Percentiles rank a stretch among this genome's conserved stretches.
These are phyloP conservation scores for Octomys mimax DNA, from an alignment of 2,797 vertebrate genomes.

Conservation along the genomic window DNA sequence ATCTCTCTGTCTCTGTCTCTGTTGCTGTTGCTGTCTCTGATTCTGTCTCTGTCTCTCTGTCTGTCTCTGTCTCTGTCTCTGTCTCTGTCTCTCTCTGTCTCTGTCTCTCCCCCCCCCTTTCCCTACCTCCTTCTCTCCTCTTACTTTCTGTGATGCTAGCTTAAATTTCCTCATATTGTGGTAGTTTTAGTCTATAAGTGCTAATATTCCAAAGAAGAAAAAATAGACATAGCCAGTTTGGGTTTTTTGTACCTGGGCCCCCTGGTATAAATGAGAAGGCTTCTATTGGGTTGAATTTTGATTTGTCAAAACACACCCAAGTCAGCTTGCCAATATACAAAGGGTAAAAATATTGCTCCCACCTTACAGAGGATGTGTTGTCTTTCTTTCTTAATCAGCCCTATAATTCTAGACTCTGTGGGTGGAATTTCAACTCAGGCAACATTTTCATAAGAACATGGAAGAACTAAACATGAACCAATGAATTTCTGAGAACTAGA, in stretches of 20 bases:
- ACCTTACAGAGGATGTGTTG: background rate
- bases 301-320: background rate
- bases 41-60: background rate
- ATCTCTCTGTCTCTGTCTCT: accelerated
- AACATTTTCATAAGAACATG: background rate
- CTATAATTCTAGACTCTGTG: background rate
- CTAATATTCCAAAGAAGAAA: background rate
- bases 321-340: background rate
- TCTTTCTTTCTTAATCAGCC: background rate
- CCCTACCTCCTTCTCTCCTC: background rate
- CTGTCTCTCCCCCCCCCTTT: accelerated
- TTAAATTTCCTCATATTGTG: background rate
- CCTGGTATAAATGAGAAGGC: background rate
- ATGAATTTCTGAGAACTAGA: constrained; percentile 35
- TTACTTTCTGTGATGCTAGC: background rate
- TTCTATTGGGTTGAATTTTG: background rate
- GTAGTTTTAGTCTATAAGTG: background rate
- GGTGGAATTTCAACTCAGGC: background rate
- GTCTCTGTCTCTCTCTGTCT: accelerated
- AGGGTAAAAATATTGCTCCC: background rate
- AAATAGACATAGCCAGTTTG: background rate
- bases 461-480: background rate
- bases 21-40: no score
- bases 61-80: accelerated
- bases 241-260: background rate